Evolutionary conservation across 2,113 vertebrate species (phyloP), one percentile per base, ranked within the genome.

Genomic region (Burhinus bistriatus): DNA sequence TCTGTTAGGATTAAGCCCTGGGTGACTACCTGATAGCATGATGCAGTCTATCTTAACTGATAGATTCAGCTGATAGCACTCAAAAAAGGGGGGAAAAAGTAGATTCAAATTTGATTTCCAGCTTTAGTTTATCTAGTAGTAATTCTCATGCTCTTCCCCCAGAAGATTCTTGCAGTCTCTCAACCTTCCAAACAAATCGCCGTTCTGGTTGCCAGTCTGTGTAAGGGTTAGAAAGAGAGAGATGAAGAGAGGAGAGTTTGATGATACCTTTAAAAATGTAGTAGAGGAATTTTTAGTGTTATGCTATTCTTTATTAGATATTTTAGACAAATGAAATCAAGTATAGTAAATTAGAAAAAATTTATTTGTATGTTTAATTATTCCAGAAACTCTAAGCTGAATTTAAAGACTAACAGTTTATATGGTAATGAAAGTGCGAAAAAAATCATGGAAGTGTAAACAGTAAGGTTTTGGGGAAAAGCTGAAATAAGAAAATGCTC

Each of bases 1-100:
- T 95, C 88, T 95, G 79, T 86, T 90, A 64, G 95, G 97, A 97
- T 98, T 98, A 97, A 98, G 91, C 80, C 58, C 95, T 95, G 84
- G 87, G 82, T 96, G 91, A 94, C 95, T 97, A 93, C 97, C 95
- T 94, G 85, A 88, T 61, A 95, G 95, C 96, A 95, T 52, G 90
- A 68, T 95, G 83, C 88, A 93, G 78, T 93, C 79, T 89, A 5
- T 95, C 94, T 95, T 97, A 95, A 92, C 93, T 95, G 96, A 95
- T 89, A 88, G 93, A 94, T 96, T 97, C 87, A 90, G 65, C 55
- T 49, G 87, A 95, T 96, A 87, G 8, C 75, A 84, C 91, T 91
- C 42, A 66, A 91, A 95, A 55, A 79, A 1, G 30, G 20, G 4
- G 13, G 18, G 34, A 9, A 45, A 45, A 71, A 91, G 78, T 81